Evolutionary conservation across 2,113 vertebrate genomes (phyloP).

Genomic region (Perca fluviatilis): DNA sequence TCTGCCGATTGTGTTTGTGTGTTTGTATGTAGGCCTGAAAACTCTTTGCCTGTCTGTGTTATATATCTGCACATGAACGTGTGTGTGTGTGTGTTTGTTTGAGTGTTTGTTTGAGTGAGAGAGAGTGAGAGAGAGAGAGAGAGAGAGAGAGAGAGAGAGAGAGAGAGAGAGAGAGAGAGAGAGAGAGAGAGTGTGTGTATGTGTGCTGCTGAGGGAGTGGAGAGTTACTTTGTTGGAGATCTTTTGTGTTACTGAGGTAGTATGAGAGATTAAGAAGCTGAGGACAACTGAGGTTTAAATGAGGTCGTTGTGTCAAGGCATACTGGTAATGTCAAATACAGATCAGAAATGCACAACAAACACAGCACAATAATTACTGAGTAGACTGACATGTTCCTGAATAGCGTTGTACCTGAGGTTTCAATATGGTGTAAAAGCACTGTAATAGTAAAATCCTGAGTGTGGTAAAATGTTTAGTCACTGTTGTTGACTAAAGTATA

Average conservation of each 20-base stretch:
- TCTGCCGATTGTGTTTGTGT: slow-evolving; percentile 58
- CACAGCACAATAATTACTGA: slow-evolving; percentile 79
- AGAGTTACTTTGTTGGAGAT: slow-evolving; percentile 47
- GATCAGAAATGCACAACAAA: slow-evolving; percentile 78
- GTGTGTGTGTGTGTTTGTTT: slow-evolving; percentile 12
- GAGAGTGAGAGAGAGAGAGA: no score
- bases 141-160: no score
- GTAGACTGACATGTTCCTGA: slow-evolving; percentile 79
- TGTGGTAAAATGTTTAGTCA: slow-evolving; percentile 71
- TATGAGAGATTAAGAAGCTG: slow-evolving; percentile 75
- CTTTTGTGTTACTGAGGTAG: slow-evolving; percentile 79
- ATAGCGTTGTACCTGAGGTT: slow-evolving; percentile 83
- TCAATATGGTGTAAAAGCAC: slow-evolving; percentile 76
- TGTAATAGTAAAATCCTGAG: slow-evolving; percentile 79
- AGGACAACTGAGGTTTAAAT: slow-evolving; percentile 78
- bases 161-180: no score
- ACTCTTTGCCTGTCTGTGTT: slow-evolving; percentile 32
- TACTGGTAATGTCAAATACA: slow-evolving; percentile 81
- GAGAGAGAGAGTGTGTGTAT: neutral
- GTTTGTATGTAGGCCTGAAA: slow-evolving; percentile 46
- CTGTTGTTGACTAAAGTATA: slow-evolving; percentile 51
- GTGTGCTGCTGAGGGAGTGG: slow-evolving; percentile 54
- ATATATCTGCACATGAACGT: slow-evolving; percentile 34
- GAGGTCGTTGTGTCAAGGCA: slow-evolving; percentile 82
- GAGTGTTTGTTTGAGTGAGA: no score